Evolutionary conservation across 2,797 vertebrate species (phyloP), one percentile per base, ranked within the genome.

Genomic region (Botia kubotai): DNA sequence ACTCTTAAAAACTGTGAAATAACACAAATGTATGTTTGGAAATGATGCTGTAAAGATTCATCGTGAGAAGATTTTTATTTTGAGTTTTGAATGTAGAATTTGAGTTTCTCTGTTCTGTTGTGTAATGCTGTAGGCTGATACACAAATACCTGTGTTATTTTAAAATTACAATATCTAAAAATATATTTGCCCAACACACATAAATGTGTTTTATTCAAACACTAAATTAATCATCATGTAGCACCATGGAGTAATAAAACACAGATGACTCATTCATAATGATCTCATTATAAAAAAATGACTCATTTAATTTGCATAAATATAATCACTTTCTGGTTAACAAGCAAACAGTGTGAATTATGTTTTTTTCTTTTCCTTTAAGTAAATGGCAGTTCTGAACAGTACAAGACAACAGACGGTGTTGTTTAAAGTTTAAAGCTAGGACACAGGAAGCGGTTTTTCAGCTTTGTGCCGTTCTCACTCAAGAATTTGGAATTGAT

Each of bases 191-290:
- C 23, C 11, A 26, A 14, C 11, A 14, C 4, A 62, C 29, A 0
- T 6, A 23, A 23, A 58, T 23, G 21, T 23, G 13, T 58, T 58
- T 62, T 16, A 66, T 43, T 68, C 33, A 77, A 26, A 58, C 14
- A 39, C 7, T 48, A 48, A 48, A 29, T 52, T 48, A 14, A 7
- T 17, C 14, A 26, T 23, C 10, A 23, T 23, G 10, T 58, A 23
- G 58, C 52, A 29, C 12, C 58, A 62, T 13, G 4, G 3, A 21
- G 57, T 77, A 60, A 70, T 78, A 53, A 4, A 76, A 60, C 26
- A 69, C 23, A 46, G 21, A n/a, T 77, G 52, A 70, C 26, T 78
- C 23, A 70, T 70, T 69, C 11, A 69, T 46, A 68, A 55, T 23
- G 11, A 23, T 53, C 57, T 58, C 57, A 11, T 58, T 60, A 67